phyloP scores from a whole-genome alignment of 1,140 invertebrate species.

The Cyclargus thomasi region DNA sequence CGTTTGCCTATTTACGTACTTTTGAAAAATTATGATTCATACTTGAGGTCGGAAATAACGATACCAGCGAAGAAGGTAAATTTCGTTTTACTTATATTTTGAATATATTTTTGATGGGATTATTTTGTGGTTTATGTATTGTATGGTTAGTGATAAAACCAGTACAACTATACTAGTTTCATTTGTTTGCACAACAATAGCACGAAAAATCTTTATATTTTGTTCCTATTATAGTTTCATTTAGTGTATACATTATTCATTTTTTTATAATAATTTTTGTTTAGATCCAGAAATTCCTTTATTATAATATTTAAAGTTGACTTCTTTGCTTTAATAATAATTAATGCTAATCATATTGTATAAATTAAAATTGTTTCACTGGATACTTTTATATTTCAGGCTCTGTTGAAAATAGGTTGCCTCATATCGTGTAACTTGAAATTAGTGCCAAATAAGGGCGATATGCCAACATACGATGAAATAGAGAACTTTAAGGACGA shows the following conservation, averaged over 20 bases:
- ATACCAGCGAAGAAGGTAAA: conserved; percentile 47
- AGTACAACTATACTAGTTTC: no score
- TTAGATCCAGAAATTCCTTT: no score
- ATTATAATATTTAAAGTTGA: no score
- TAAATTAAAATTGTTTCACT: not conserved
- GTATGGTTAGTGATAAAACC: not conserved
- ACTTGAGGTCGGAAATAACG: conserved; percentile 48
- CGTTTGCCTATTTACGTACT: conserved; percentile 40
- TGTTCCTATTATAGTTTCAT: no score
- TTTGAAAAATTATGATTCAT: conserved; percentile 47
- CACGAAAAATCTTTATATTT: no score
- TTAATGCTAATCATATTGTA: no score
- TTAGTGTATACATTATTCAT: no score
- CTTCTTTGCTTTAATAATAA: no score
- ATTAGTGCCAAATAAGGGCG: conserved; percentile 25
- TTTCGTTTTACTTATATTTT: conserved; percentile 7
- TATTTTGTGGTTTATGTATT: not conserved
- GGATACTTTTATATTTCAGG: conserved; percentile 27
- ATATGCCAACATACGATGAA: conserved; percentile 41
- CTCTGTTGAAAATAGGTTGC: conserved; percentile 44
- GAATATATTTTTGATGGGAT: not conserved
- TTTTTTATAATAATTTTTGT: no score
- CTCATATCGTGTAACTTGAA: conserved; percentile 32
- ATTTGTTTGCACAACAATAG: no score
- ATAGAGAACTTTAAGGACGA: conserved; percentile 45